Evolutionary conservation across 2,888 invertebrate species (phyloP).

Genomic region (Eristalis arbustorum): DNA sequence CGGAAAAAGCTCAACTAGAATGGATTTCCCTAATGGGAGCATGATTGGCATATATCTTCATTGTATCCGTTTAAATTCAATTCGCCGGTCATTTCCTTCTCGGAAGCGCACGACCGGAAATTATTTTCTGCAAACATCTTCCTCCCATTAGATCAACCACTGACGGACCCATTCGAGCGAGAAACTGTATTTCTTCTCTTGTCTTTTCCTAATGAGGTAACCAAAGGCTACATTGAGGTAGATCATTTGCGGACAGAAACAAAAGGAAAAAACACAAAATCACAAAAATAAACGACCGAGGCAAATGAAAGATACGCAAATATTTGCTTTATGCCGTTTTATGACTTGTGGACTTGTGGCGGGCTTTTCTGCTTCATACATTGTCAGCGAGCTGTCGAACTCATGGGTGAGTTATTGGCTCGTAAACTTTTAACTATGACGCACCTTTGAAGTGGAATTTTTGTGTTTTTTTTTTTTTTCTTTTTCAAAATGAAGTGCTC

Average conservation of each 20-base stretch:
- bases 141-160: neutral
- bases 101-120: conserved; percentile 29
- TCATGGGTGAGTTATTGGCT: neutral
- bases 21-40: neutral
- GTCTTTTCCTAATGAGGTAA: conserved; percentile 9
- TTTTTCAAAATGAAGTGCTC: neutral
- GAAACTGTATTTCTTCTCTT: conserved; percentile 23
- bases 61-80: neutral
- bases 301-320: neutral
- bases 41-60: neutral
- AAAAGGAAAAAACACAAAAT: neutral
- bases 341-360: neutral
- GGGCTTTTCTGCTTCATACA: neutral
- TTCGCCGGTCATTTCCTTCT: conserved; percentile 14
- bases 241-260: neutral
- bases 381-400: neutral
- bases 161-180: conserved; percentile 9
- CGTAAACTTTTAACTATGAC: neutral
- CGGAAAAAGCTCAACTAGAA: neutral
- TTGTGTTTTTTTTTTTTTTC: too few relatives aligned
- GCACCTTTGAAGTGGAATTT: neutral
- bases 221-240: conserved; percentile 29
- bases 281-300: neutral
- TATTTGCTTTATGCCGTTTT: neutral
- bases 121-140: conserved; percentile 2